These are phyloP conservation scores for Oscheius sp. DNA, from an alignment of 2,888 invertebrate species.

Conservation along the genomic window DNA sequence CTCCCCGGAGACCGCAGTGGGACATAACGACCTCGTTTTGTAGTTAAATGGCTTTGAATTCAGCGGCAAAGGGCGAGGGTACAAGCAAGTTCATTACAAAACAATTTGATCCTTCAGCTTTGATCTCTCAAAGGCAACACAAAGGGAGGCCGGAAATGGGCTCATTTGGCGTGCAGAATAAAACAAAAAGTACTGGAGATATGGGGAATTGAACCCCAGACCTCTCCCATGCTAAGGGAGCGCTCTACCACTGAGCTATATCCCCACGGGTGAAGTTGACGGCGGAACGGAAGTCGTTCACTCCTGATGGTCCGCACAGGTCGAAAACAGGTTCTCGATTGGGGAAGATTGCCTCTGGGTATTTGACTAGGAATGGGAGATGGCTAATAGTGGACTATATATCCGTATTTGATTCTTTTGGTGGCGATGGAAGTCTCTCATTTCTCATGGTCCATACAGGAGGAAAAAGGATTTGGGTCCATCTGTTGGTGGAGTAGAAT, in stretches of 20 bases:
- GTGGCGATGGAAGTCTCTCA: no score
- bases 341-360: no score
- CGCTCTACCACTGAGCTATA: slow-evolving; percentile 56
- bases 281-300: no score
- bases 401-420: no score
- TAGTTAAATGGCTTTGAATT: not conserved
- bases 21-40: slow-evolving; percentile 20
- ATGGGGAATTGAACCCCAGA: slow-evolving; percentile 49
- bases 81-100: not conserved
- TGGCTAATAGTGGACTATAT: no score
- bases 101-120: not conserved
- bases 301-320: no score
- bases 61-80: not conserved
- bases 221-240: slow-evolving; percentile 56
- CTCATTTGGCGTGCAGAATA: not conserved
- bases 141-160: not conserved
- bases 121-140: no score
- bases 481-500: slow-evolving; percentile 6
- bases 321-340: no score
- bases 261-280: no score
- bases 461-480: no score
- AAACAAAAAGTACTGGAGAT: no score
- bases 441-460: not conserved
- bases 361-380: no score
- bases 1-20: not conserved